Evolutionary conservation across 2,113 vertebrate species (phyloP).

Genomic region (Podarcis muralis): DNA sequence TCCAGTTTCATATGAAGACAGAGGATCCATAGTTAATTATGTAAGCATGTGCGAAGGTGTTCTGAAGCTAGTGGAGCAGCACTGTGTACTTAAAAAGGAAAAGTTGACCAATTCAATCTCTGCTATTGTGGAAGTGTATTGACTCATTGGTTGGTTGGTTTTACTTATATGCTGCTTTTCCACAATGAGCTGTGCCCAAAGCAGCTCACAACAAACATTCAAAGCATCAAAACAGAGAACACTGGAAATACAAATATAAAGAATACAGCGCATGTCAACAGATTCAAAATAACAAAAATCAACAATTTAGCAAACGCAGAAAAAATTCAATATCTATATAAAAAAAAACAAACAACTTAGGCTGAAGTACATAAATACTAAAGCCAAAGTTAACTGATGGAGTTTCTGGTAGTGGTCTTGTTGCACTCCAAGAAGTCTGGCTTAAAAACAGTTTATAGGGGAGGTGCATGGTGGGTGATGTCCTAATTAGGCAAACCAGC

Average conservation of each 20-base stretch:
- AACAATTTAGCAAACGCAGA: too few relatives aligned
- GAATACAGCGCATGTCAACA: too few relatives aligned
- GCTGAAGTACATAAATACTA: too few relatives aligned
- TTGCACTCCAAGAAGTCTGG: neutral
- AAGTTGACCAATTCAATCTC: neutral
- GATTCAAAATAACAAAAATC: too few relatives aligned
- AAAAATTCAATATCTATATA: too few relatives aligned
- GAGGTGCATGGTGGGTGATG: neutral
- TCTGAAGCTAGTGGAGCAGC: neutral
- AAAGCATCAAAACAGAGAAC: too few relatives aligned
- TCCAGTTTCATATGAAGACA: constrained; percentile 38
- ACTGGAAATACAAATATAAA: too few relatives aligned
- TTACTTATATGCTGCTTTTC: neutral
- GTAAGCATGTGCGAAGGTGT: neutral
- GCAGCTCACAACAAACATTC: neutral
- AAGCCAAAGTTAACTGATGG: too few relatives aligned
- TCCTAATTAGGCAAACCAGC: neutral
- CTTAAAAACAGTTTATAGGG: too few relatives aligned
- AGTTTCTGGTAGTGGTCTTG: neutral
- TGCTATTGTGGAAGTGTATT: neutral
- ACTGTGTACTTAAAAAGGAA: neutral
- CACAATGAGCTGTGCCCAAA: neutral
- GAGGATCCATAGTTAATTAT: neutral
- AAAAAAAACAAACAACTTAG: too few relatives aligned
- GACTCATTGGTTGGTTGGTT: neutral